Conservation (phyloP, 1,140 invertebrate species). For the Agrypnia vestita region DNA sequence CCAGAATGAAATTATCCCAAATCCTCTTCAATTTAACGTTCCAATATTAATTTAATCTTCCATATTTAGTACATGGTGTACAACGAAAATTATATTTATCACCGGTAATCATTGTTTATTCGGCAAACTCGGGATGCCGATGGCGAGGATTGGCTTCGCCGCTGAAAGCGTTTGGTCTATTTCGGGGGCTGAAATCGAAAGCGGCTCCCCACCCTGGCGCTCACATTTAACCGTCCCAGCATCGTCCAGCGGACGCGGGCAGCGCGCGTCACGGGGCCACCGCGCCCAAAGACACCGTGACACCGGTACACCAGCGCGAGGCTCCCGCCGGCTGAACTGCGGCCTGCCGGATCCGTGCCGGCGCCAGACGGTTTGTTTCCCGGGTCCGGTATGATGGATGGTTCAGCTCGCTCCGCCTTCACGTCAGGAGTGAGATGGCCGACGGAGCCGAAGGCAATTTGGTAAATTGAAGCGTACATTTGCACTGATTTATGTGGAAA, state of each 20-base stretch:
- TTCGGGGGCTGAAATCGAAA: constrained; percentile 30
- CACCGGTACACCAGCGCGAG: background rate
- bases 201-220: background rate
- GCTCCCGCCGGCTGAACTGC: background rate
- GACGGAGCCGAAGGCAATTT: constrained; percentile 10
- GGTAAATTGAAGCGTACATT: constrained; percentile 32
- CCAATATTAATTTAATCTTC: too few relatives aligned
- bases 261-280: background rate
- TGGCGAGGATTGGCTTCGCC: background rate
- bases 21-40: too few relatives aligned
- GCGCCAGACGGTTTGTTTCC: background rate
- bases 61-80: too few relatives aligned
- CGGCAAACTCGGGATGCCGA: too few relatives aligned
- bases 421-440: constrained; percentile 3
- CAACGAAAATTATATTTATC: too few relatives aligned
- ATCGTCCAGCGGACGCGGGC: background rate
- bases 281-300: background rate
- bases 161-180: constrained; percentile 19
- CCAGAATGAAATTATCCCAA: too few relatives aligned
- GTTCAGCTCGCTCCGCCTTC: background rate
- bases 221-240: background rate
- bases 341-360: background rate
- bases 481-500: constrained; percentile 3
- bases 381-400: constrained; percentile 19
- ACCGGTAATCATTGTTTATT: too few relatives aligned